Base-by-base conservation (phyloP, 2,113 vertebrate species). In the Apodemus sylvaticus region DNA sequence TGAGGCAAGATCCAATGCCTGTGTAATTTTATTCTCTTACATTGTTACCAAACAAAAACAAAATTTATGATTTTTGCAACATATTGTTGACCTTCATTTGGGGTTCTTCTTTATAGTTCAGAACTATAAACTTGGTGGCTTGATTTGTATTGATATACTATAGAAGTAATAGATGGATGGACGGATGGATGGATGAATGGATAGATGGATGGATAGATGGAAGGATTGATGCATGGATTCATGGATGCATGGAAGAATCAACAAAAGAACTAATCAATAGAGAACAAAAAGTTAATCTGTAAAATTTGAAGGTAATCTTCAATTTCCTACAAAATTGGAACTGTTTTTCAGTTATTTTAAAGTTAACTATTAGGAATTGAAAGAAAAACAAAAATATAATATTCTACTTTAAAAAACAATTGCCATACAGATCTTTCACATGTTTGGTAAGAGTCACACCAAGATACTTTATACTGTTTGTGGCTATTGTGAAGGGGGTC, bases 361-460 rank as follows among this genome's bases (percentile, higher is more conserved):
- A 88, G 7, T n/a, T 86, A 85, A 97, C 93, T 20, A 11, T 66
- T 85, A 88, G 64, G 89, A n/a, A 12, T 36, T 31, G 24, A 89
- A 81, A 1, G 51, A 62, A 76, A 5, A 71, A 31, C 4, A 81
- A 17, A 66, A 94, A 89, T 26, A 94, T 26, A 81, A 39, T 78
- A 74, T 83, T 89, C 34, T 89, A 94, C 60, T 60, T 48, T 48
- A 48, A 48, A 48, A 48, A 48, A 48, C 45, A 36, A 68, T 51
- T 86, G 13, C 9, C n/a, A n/a, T n/a, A n/a, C n/a, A n/a, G n/a
- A n/a, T n/a, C n/a, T n/a, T n/a, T n/a, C n/a, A n/a, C n/a, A n/a
- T n/a, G n/a, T n/a, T n/a, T n/a, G n/a, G n/a, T n/a, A n/a, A n/a
- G n/a, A n/a, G n/a, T n/a, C n/a, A n/a, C n/a, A n/a, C n/a, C n/a